Evolutionary conservation across 2,797 vertebrate species (phyloP).

Genomic region (Pipistrellus nathusii): DNA sequence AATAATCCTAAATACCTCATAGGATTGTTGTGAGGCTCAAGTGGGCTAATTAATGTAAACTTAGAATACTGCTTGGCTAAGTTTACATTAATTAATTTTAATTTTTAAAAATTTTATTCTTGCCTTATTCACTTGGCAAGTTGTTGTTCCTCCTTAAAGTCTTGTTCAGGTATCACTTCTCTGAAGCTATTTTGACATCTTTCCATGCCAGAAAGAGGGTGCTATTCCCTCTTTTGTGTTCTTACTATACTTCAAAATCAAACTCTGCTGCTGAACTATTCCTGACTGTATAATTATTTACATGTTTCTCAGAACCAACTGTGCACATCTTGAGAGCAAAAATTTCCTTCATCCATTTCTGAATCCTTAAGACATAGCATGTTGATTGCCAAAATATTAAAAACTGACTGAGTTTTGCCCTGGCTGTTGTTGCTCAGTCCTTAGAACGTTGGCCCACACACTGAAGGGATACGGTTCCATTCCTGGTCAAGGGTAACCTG

Average conservation of each 20-base stretch:
- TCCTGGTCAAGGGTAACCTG: background rate
- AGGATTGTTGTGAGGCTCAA: background rate
- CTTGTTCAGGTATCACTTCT: background rate
- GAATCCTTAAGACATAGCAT: background rate
- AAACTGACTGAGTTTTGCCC: background rate
- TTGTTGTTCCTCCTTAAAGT: background rate
- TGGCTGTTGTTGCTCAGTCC: background rate
- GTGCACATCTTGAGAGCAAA: background rate
- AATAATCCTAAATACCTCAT: background rate
- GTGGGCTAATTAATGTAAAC: background rate
- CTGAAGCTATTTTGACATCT: background rate
- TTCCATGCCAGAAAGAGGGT: background rate
- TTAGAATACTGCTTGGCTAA: background rate
- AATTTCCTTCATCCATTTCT: conserved; percentile 41
- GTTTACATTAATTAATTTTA: background rate
- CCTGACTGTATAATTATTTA: background rate
- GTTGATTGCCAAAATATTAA: background rate
- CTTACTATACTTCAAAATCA: background rate
- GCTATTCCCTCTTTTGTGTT: too few species aligned
- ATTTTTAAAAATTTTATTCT: background rate
- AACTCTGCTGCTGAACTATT: background rate
- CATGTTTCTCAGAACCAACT: background rate
- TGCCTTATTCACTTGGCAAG: background rate
- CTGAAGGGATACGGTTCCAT: background rate
- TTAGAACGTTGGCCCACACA: background rate